Evolutionary conservation across 2,113 vertebrate genomes (phyloP), one percentile per base, ranked within the genome.

Genomic region (Oreochromis aureus): DNA sequence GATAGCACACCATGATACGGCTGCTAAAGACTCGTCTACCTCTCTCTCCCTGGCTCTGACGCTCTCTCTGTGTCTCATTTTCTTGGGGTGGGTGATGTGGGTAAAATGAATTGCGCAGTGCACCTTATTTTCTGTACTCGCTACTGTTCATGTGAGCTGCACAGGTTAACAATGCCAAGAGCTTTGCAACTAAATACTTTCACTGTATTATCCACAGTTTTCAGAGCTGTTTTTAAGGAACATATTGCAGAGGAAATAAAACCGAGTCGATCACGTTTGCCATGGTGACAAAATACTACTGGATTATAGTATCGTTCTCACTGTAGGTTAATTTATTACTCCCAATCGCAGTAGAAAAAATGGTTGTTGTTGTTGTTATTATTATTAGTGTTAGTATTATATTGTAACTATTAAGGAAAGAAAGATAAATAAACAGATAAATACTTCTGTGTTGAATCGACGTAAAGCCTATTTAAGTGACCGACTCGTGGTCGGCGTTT

Each of bases 1-100:
- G 98, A 98, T 90, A 95, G 90, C 89, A 94, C 90, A 92, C 85
- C 90, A 92, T 92, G 91, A 93, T 96, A 96, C 83, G 97, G 88
- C 95, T 96, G 97, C 97, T 96, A 96, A 97, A 95, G 95, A 93
- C 86, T 88, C 87, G 48, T 91, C 84, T 87, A 89, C 86, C 69
- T 79, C 48, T 90, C 96, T 94, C 92, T 95, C 95, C 94, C 95
- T 96, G 95, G 15, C 69, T 93, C 94, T 96, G 4, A 48, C 2
- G 16, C 22, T 81, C 5, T 82, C 34, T 71, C 41, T 85, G n/a
- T 69, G 24, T 59, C 44, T 91, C 44, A 81, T 24, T 89, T 82
- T 89, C 53, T 86, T 30, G 80, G 59, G 85, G 81, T 87, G 89
- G 91, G 91, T 89, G 85, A 93, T 82, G 87, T 91, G 71, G 32